Percentiles rank a stretch among this genome's conserved stretches.
These are phyloP conservation scores for Aphaenogaster floridana DNA, from an alignment of 1,140 invertebrate genomes.

Conservation along the genomic window DNA sequence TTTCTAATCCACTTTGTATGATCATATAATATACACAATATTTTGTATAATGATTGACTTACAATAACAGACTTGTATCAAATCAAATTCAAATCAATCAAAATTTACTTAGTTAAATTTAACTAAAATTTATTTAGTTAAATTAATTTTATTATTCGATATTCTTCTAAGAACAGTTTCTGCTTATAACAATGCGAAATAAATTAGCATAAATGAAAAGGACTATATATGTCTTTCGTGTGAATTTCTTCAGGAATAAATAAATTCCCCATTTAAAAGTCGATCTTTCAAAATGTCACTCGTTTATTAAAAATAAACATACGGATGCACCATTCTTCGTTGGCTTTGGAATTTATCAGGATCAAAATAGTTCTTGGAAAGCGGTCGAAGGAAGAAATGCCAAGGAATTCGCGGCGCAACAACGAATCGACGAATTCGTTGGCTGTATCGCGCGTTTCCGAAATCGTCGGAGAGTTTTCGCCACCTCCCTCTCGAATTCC, in stretches of 20 bases:
- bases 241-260: constrained; percentile 1
- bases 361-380: not conserved
- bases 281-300: not conserved
- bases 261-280: not conserved
- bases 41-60: not conserved
- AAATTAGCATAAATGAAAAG: not conserved
- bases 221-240: not conserved
- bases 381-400: constrained; percentile 4
- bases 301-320: not conserved
- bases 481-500: constrained; percentile 45
- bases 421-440: not conserved
- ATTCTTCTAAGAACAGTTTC: not conserved
- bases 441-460: not conserved
- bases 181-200: not conserved
- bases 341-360: not conserved
- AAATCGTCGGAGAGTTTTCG: not conserved
- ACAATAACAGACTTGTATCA: not conserved
- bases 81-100: not conserved
- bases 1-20: not conserved
- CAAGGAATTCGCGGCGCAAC: not conserved
- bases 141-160: not conserved
- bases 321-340: not conserved
- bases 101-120: not conserved
- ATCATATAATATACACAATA: not conserved
- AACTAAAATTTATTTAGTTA: not conserved